Evolutionary conservation across 2,113 vertebrate species (phyloP), one percentile per base, ranked within the genome.

Genomic region (Formicarius rufipectus): DNA sequence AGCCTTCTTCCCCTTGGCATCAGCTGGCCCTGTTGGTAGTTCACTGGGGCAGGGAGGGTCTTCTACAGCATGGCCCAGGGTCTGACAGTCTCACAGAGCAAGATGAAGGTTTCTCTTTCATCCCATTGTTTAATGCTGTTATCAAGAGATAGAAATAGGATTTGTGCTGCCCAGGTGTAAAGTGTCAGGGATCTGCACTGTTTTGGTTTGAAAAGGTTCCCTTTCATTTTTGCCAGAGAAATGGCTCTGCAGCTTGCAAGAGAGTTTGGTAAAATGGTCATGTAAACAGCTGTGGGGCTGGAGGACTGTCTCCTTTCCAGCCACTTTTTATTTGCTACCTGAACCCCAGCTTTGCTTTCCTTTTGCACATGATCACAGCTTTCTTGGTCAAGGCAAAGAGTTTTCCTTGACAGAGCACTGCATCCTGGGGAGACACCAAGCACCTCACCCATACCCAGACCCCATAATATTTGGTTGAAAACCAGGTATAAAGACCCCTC

Each of bases 1-100:
- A 62, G 31, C 2, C 7, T 42, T 80, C 30, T 93, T 68, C 58
- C n/a, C 68, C n/a, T 56, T 35, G 62, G 53, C 49, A 66, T 78
- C 49, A 60, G 45, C 22, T 3, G 4, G 28, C 5, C 39, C 37
- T 0, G 0, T 16, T 81, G 39, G 37, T 37, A 45, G 5, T 31
- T 84, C 22, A 24, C 16, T 5, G 1, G 10, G 49, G 21, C 5
- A 86, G 16, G 6, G 35, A 72, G 31, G 42, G 13, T 69, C 24
- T 77, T 19, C 19, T 45, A 6, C 27, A 45, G 64, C 58, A 56
- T 1, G 20, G 33, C 12, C 45, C 21, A 18, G 42, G 8, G 25
- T 15, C 47, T 85, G 75, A 44, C 4, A 75, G 40, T 10, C 79
- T 86, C 67, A 24, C 4, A 17, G n/a, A 40, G 37, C 33, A 85